Conservation (phyloP, 1,140 invertebrate species). For the Lepidurus arcticus region DNA sequence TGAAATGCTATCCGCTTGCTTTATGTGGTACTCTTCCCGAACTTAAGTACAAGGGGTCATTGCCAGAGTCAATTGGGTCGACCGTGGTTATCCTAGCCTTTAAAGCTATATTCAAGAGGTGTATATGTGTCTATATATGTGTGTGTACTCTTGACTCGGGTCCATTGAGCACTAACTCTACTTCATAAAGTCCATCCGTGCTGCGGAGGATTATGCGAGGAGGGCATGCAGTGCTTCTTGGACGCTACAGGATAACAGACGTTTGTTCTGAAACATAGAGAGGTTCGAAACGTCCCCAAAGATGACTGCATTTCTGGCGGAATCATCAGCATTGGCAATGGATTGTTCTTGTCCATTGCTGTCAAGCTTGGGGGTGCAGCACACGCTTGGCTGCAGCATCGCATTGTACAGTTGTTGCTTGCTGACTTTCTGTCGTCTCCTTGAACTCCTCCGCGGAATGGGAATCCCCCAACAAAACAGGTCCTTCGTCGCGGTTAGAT, state of each 20-base stretch:
- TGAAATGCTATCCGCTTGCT: not conserved
- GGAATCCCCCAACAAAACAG: no score
- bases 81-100: not conserved
- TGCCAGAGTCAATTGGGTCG: not conserved
- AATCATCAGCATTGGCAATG: not conserved
- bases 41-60: not conserved
- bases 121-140: not conserved
- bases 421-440: not conserved
- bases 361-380: not conserved
- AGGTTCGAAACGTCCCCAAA: not conserved
- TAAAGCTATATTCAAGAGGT: not conserved
- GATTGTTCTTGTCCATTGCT: conserved; percentile 1
- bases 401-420: not conserved
- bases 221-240: no score
- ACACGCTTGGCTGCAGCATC: not conserved
- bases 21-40: not conserved
- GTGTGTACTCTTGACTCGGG: no score
- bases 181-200: no score
- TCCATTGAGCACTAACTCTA: no score
- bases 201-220: no score
- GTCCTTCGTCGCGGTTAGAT: no score
- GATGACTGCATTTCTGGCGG: not conserved
- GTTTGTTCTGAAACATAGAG: not conserved
- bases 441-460: no score
- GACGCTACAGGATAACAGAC: not conserved